Conservation (phyloP, 1,140 invertebrate genomes). For the Drosophila arizonae region DNA sequence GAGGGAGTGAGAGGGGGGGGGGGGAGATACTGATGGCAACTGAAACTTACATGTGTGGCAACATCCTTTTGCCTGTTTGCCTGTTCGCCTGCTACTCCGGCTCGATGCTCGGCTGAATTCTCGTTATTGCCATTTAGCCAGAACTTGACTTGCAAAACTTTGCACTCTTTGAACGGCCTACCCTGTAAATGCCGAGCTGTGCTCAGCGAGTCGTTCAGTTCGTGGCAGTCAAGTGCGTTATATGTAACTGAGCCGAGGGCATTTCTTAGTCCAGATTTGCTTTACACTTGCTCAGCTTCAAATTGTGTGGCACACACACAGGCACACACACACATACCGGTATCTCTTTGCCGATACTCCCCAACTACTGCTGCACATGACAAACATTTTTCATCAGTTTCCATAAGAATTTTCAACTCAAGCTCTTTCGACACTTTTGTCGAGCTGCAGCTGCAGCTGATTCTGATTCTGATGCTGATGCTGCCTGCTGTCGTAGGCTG, state of each 20-base stretch:
- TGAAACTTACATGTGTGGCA: background rate
- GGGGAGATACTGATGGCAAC: background rate
- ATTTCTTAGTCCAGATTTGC: background rate
- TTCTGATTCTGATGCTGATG: no score
- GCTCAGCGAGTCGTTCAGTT: no score
- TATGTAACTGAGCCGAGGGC: background rate
- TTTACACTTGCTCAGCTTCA: background rate
- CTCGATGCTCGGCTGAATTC: constrained; percentile 24
- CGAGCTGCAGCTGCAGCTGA: constrained; percentile 16
- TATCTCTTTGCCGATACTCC: no score
- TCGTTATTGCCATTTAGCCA: constrained; percentile 30
- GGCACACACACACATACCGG: background rate
- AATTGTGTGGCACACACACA: constrained; percentile 10
- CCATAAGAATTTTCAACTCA: constrained; percentile 27
- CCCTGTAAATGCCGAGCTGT: background rate
- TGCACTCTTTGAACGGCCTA: constrained; percentile 17
- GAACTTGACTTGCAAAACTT: constrained; percentile 28
- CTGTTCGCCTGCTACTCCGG: constrained; percentile 22
- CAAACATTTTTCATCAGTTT: constrained; percentile 37
- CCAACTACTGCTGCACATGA: constrained; percentile 3
- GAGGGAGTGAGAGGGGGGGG: background rate
- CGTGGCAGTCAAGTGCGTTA: no score
- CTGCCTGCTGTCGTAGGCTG: constrained; percentile 39
- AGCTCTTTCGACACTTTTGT: constrained; percentile 18
- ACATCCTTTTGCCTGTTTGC: constrained; percentile 5